A percentile compares a stretch with the other conserved stretches of the same genome.
phyloP scores from a whole-genome alignment of 2,113 vertebrate species.

The Cynopterus brachyotis region DNA sequence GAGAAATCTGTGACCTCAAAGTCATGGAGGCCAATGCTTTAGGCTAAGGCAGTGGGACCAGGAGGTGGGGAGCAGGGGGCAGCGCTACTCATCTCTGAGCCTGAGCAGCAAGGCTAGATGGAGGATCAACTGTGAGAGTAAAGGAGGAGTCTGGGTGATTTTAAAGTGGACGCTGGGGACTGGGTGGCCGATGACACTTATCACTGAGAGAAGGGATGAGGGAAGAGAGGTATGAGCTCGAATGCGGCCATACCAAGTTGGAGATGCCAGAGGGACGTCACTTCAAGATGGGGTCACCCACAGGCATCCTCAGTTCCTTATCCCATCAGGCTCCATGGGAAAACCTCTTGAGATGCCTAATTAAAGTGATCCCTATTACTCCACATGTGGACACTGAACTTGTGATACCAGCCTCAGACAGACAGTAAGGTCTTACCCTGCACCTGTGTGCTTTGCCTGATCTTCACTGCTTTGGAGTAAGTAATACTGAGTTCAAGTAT shows the following conservation, averaged over 20 bases:
- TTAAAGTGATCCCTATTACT: neutral
- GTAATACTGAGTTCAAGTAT: neutral
- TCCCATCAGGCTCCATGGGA: rapidly evolving
- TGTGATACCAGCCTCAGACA: neutral
- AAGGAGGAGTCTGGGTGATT: neutral
- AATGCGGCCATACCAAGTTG: no score
- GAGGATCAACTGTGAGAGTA: no score
- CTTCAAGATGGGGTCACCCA: neutral
- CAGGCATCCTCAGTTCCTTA: neutral
- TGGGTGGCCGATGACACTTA: neutral
- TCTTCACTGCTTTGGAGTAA: neutral
- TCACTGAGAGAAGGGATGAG: rapidly evolving
- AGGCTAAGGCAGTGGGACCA: rapidly evolving
- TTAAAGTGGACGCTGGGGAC: rapidly evolving
- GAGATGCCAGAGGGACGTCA: neutral
- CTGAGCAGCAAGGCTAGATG: neutral
- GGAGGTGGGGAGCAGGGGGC: neutral
- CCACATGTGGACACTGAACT: rapidly evolving
- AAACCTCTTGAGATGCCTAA: neutral
- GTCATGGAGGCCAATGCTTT: neutral
- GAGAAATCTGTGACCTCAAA: neutral
- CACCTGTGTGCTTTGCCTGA: rapidly evolving
- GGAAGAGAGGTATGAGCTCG: no score
- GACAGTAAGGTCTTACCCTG: neutral
- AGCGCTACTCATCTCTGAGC: neutral